Evolutionary conservation across 2,797 vertebrate genomes (phyloP).

Genomic region (Ispidina picta): DNA sequence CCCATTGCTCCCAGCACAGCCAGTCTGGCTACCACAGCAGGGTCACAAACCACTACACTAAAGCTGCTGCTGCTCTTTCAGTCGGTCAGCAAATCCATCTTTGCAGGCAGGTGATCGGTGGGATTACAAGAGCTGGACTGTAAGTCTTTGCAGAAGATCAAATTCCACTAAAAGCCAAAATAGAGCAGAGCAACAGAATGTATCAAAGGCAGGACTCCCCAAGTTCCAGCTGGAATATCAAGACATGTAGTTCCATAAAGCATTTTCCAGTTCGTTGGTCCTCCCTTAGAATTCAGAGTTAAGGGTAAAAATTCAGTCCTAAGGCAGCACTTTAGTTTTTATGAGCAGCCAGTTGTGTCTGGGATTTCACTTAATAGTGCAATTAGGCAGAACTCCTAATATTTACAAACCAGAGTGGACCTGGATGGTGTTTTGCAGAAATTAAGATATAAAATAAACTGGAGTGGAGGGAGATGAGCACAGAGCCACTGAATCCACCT

Average conservation of each 20-base stretch:
- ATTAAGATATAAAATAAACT: background rate
- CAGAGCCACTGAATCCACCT: background rate
- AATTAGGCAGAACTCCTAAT: background rate
- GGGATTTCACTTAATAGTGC: background rate
- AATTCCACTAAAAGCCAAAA: background rate
- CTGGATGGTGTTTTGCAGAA: background rate
- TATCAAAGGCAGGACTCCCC: background rate
- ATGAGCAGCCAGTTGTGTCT: background rate
- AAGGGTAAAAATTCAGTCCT: background rate
- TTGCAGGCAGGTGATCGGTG: background rate
- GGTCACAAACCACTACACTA: background rate
- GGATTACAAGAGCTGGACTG: background rate
- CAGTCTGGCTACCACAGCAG: background rate
- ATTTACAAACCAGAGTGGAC: background rate
- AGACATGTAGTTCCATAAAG: background rate
- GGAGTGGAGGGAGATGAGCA: background rate
- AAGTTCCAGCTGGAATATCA: background rate
- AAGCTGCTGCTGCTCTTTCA: background rate
- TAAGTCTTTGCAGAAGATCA: background rate
- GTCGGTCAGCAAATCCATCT: background rate
- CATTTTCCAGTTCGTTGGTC: background rate
- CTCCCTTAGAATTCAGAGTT: background rate
- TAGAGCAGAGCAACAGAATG: background rate
- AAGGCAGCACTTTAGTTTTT: background rate
- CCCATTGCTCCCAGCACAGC: background rate